Base-by-base conservation (phyloP, 2,113 vertebrate genomes). In the Trematocara marginatum region DNA sequence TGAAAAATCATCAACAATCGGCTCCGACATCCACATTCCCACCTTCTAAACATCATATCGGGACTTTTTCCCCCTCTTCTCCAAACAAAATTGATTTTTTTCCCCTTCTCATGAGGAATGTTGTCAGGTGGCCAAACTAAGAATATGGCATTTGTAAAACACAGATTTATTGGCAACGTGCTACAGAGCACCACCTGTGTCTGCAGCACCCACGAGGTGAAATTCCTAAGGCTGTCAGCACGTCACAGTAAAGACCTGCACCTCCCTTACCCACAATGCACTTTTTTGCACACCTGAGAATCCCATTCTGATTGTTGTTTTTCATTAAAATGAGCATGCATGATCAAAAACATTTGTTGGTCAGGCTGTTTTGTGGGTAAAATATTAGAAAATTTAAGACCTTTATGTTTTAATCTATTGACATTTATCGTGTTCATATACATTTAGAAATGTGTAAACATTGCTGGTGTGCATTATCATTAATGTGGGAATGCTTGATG, bases 141-240 rank as follows among this genome's bases (percentile, higher is more conserved):
- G 91, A 91, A 93, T 89, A 80, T 93, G 90, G 85, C 69, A 66
- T 89, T 83, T 54, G 20, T 83, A 83, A 88, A 85, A 85, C 52
- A 89, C 35, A 85, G 54, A 56, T 79, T 87, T 92, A 91, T 93
- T 93, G 89, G 84, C 85, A 92, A 66, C 8, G 35, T n/a, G 86
- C 79, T 90, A 84, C 85, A 71, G 49, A 81, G 78, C 82, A 86
- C 83, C 91, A 93, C 82, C 57, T 88, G 92, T 84, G 84, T 57
- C 8, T 74, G 76, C 23, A 82, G 38, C 71, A 56, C 76, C 38
- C 78, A 92, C 3, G 7, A 85, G 79, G 66, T 52, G 35, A 83
- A 69, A 93, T 66, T 81, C 86, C 86, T 88, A 82, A 29, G 57
- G 40, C 71, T 84, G 79, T 91, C 71, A 34, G 74, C 81, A 84